Conservation (phyloP, 2,888 invertebrate species). For the Rotaria macrura region DNA sequence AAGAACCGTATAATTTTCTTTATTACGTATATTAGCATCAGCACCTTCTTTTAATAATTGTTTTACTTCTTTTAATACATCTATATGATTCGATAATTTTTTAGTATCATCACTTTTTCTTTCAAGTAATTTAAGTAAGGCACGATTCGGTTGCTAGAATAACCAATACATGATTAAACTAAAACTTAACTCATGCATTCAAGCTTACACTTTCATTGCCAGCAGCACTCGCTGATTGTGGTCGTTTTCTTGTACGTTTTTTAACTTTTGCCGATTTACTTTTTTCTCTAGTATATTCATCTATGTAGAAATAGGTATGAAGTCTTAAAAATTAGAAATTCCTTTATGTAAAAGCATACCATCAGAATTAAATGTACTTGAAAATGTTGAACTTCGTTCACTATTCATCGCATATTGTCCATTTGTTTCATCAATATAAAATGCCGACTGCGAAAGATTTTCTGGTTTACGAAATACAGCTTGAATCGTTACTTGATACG, state of each 20-base stretch:
- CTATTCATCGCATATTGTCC: background rate
- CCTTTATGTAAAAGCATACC: background rate
- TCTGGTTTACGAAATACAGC: constrained; percentile 22
- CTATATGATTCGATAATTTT: constrained; percentile 33
- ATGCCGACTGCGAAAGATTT: background rate
- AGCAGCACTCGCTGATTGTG: background rate
- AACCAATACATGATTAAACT: background rate
- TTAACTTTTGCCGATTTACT: background rate
- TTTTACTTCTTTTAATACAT: constrained; percentile 42
- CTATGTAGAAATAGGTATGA: background rate
- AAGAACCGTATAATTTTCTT: constrained; percentile 44
- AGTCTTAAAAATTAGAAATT: too few relatives aligned
- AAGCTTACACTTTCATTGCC: background rate
- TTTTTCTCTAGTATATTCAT: background rate
- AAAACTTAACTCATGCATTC: background rate
- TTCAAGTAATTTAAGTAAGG: background rate
- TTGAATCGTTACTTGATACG: background rate
- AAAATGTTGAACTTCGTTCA: constrained; percentile 17
- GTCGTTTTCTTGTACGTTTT: background rate
- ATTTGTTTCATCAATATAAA: background rate
- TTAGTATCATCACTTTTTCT: background rate
- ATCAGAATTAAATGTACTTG: constrained; percentile 12
- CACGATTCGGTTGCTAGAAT: background rate
- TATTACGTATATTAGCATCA: constrained; percentile 44
- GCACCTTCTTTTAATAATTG: constrained; percentile 49